Evolutionary conservation across 2,888 invertebrate genomes (phyloP).

Genomic region (Tinea trinotella): DNA sequence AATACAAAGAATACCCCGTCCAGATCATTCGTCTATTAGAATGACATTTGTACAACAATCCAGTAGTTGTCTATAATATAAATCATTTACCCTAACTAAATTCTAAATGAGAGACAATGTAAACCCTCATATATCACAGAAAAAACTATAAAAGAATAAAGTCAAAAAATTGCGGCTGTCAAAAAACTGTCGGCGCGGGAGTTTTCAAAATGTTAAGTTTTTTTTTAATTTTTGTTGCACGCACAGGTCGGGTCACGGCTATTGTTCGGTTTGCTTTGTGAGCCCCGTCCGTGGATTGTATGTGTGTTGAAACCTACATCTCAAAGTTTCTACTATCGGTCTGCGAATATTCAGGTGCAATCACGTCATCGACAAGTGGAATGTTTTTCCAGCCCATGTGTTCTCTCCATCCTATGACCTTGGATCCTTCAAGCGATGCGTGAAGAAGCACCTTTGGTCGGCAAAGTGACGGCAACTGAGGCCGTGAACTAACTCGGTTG

Average conservation of each 20-base stretch:
- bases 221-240: slow-evolving; percentile 22
- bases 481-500: no score
- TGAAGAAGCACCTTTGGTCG: no score
- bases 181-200: slow-evolving; percentile 27
- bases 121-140: slow-evolving; percentile 41
- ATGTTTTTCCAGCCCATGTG: no score
- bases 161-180: slow-evolving; percentile 40
- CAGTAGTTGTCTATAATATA: slow-evolving; percentile 9
- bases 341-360: no score
- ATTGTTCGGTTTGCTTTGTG: slow-evolving; percentile 20
- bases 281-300: slow-evolving; percentile 10
- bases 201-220: slow-evolving; percentile 24
- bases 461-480: no score
- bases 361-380: no score
- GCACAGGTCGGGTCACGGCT: slow-evolving; percentile 31
- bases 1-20: background rate
- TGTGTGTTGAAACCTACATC: background rate
- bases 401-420: no score
- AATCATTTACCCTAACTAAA: slow-evolving; percentile 9
- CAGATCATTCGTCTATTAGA: background rate
- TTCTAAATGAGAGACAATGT: slow-evolving; percentile 13
- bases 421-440: no score
- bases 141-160: slow-evolving; percentile 32
- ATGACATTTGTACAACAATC: slow-evolving; percentile 17
- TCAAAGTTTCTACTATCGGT: background rate